A percentile compares a stretch with the other conserved stretches of the same genome.
Evolutionary conservation across 2,888 invertebrate genomes (phyloP).

Genomic region (Tortrix viridana): DNA sequence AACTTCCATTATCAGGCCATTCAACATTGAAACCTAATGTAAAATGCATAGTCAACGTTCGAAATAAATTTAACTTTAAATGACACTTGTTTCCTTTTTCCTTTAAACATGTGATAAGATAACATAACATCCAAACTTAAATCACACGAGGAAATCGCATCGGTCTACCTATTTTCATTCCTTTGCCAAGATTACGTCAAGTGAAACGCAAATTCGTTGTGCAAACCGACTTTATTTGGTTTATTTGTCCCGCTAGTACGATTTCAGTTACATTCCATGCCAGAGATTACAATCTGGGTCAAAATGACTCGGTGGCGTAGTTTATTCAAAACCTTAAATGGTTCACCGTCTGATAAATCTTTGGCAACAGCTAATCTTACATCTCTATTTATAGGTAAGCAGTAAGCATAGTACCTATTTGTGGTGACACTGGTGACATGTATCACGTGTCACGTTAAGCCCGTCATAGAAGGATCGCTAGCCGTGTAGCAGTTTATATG

Average conservation of each 20-base stretch:
- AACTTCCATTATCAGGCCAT: too few relatives aligned
- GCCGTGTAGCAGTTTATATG: constrained; percentile 6
- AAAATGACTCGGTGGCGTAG: constrained; percentile 27
- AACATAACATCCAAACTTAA: constrained; percentile 33
- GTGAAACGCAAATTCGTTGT: constrained; percentile 29
- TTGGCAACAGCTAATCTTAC: constrained; percentile 10
- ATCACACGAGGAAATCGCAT: constrained; percentile 20
- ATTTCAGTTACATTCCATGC: constrained; percentile 32
- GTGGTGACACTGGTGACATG: background rate
- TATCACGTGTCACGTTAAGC: background rate
- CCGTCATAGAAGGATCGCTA: background rate
- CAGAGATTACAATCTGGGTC: constrained; percentile 38
- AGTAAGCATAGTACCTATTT: background rate
- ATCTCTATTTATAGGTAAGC: constrained; percentile 14
- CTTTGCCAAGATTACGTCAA: constrained; percentile 33
- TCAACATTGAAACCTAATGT: too few relatives aligned
- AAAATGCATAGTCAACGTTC: too few relatives aligned
- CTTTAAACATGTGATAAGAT: too few relatives aligned
- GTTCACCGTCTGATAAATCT: constrained; percentile 10
- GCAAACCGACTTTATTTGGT: constrained; percentile 25
- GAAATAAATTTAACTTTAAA: too few relatives aligned
- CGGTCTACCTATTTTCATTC: constrained; percentile 19
- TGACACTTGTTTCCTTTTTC: too few relatives aligned
- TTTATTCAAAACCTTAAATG: constrained; percentile 31
- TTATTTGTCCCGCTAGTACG: constrained; percentile 33